Evolutionary conservation across 2,113 vertebrate genomes (phyloP), one percentile per base, ranked within the genome.

Genomic region (Paramisgurnus dabryanus): DNA sequence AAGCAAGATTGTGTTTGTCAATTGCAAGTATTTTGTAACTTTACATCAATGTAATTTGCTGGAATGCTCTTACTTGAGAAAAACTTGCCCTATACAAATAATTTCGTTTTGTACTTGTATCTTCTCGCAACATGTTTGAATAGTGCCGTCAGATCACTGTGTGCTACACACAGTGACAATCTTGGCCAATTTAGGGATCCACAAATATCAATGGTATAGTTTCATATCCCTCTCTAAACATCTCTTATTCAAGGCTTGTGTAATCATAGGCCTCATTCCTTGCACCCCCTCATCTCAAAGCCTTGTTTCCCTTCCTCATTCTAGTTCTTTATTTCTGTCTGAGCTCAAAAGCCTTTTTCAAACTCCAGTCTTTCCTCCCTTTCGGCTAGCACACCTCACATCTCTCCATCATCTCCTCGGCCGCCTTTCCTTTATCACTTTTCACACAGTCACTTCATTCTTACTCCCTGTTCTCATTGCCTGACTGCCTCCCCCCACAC

Each of bases 361-460:
- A 39, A 22, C 3, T 27, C 34, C 69, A 57, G 17, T 18, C 15
- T 65, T 45, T 2, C 39, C 78, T 67, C 49, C 41, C 73, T 61
- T n/a, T 60, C 39, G 22, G 45, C 17, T 82, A 76, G 61, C n/a
- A 27, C 55, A 70, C 40, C 61, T 75, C 18, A 66, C 34, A 67
- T 67, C 67, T 34, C 57, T 63, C 70, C 57, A 27, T 75, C 73
- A 39, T 63, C 53, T 67, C 80, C 72, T 83, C 64, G 41, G 49
- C 84, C 78, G 64, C n/a, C 4, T 67, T 47, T 57, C 65, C 47
- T 43, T 65, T 50, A 84, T 66, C 55, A 7, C 43, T 76, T 61
- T 77, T 96, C 92, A 95, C 89, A 96, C 95, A 0, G 95, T 96
- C 87, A 96, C 95, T 90, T 96, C 95, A 6, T 96, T 96, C 91